A percentile compares a stretch with the other conserved stretches of the same genome.
Conservation (phyloP, 2,797 vertebrate genomes). For the Crypturellus tataupa region DNA sequence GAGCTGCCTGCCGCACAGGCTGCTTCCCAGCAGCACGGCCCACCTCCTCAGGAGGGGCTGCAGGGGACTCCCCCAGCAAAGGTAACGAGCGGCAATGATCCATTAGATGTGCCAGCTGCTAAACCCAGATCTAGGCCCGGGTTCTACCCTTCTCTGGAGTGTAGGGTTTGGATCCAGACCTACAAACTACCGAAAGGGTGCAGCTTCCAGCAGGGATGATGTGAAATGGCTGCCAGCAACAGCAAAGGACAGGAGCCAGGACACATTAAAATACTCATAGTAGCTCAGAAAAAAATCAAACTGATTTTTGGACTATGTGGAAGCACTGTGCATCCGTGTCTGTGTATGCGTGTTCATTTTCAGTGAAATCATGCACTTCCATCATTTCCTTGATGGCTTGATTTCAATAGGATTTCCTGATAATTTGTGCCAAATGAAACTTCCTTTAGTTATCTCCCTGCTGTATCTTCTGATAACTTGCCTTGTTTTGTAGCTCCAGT, state of each 20-base stretch:
- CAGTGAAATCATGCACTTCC: conserved; percentile 43
- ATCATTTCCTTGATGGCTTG: conserved; percentile 50
- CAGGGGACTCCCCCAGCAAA: neutral
- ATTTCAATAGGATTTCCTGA: conserved; percentile 72
- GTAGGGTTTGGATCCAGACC: neutral
- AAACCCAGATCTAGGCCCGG: neutral
- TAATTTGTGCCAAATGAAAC: conserved; percentile 58
- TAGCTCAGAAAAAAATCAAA: neutral
- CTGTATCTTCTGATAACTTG: conserved; percentile 72
- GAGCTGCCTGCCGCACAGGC: neutral
- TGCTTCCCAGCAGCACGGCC: neutral
- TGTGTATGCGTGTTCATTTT: conserved; percentile 33
- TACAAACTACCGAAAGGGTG: neutral
- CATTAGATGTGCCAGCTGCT: neutral
- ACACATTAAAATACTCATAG: neutral
- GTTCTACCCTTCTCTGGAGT: neutral
- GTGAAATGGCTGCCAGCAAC: conserved; percentile 32
- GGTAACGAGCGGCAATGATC: neutral
- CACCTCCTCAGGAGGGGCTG: neutral
- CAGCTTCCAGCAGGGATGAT: conserved; percentile 10
- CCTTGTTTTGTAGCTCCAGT: conserved; percentile 65
- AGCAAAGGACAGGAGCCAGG: neutral
- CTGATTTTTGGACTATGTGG: conserved; percentile 35
- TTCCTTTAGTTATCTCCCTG: conserved; percentile 65
- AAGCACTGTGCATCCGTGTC: neutral